phyloP scores from a whole-genome alignment of 2,113 vertebrate species.

The Oryzias celebensis region DNA sequence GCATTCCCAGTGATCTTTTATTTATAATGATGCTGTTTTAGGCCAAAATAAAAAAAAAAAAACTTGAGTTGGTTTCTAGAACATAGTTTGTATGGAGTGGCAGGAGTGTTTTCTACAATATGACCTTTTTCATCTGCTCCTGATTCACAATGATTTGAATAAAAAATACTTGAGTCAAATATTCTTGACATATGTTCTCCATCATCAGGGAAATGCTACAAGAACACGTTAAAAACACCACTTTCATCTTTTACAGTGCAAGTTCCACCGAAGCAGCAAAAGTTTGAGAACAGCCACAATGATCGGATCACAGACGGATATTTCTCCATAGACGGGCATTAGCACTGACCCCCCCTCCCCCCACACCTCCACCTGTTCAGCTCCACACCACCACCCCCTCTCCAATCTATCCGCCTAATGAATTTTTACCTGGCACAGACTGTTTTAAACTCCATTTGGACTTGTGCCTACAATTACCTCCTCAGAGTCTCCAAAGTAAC shows the following conservation, averaged over 20 bases:
- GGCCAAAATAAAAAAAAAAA: too few species aligned
- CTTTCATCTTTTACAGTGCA: background rate
- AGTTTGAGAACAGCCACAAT: slow-evolving; percentile 46
- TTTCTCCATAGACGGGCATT: slow-evolving; percentile 68
- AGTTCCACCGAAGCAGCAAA: slow-evolving; percentile 23
- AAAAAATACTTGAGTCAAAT: too few species aligned
- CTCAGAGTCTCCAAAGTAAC: slow-evolving; percentile 99
- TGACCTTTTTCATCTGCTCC: too few species aligned
- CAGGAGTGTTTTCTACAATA: too few species aligned
- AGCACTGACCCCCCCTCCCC: slow-evolving; percentile 53
- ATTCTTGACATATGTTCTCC: too few species aligned
- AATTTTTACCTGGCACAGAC: slow-evolving; percentile 99
- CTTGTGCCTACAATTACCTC: slow-evolving; percentile 99
- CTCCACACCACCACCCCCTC: slow-evolving; percentile 84
- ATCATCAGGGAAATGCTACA: too few species aligned
- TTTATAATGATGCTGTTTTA: too few species aligned
- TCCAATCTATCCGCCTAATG: slow-evolving; percentile 86
- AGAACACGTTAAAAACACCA: too few species aligned
- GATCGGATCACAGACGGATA: slow-evolving; percentile 60
- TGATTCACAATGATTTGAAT: too few species aligned
- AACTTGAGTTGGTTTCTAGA: too few species aligned
- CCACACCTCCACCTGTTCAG: slow-evolving; percentile 68
- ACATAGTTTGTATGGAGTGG: too few species aligned
- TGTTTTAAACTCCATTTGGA: slow-evolving; percentile 99
- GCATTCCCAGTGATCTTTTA: background rate